A percentile compares a stretch with the other conserved stretches of the same genome.
Conservation (phyloP, 1,140 invertebrate genomes). For the Bombus sibiricus region DNA sequence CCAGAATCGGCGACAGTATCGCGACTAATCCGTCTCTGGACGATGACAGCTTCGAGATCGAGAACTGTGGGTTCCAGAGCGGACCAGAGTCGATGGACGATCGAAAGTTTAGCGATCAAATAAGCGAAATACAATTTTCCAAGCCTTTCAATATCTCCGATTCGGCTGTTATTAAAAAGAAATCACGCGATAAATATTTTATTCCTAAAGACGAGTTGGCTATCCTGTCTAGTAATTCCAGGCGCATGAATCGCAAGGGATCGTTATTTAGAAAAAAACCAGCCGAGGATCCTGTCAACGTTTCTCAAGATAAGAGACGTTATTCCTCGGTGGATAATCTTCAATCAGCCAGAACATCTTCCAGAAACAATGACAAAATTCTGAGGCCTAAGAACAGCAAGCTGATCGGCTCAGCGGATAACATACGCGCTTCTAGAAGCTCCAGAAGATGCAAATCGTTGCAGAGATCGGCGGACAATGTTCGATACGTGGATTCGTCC, state of each 20-base stretch:
- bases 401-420: constrained; percentile 78
- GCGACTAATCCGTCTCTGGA: constrained; percentile 49
- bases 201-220: constrained; percentile 74
- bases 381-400: constrained; percentile 66
- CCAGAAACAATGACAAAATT: constrained; percentile 67
- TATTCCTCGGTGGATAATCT: constrained; percentile 80
- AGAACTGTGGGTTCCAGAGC: constrained; percentile 67
- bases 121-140: neutral
- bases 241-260: constrained; percentile 70
- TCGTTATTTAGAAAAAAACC: constrained; percentile 68
- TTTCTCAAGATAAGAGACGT: constrained; percentile 69
- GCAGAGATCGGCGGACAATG: constrained; percentile 75
- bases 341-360: constrained; percentile 66
- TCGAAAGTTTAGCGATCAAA: neutral
- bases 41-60: constrained; percentile 73
- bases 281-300: constrained; percentile 24
- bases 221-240: constrained; percentile 62
- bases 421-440: constrained; percentile 67
- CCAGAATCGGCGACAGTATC: constrained; percentile 27
- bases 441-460: constrained; percentile 70
- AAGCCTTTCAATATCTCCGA: constrained; percentile 30
- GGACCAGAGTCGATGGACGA: constrained; percentile 37
- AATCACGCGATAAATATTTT: constrained; percentile 50
- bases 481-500: constrained; percentile 73
- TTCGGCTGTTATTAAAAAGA: constrained; percentile 14